These are phyloP conservation scores for Hoplostethus mediterraneus DNA, from an alignment of 2,797 vertebrate genomes.

Conservation along the genomic window DNA sequence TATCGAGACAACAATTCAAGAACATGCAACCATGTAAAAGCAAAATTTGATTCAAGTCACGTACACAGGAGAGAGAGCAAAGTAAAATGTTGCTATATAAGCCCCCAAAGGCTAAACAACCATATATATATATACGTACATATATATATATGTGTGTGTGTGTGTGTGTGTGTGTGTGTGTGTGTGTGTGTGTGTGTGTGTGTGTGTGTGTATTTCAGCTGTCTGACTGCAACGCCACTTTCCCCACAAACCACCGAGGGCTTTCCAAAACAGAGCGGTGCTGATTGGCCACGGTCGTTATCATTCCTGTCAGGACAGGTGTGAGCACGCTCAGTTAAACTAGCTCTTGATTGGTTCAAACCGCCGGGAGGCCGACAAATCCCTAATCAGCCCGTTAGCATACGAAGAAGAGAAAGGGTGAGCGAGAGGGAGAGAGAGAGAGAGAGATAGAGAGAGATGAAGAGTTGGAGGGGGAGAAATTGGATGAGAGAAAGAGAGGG, in stretches of 20 bases:
- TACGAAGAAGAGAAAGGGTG: slow-evolving; percentile 54
- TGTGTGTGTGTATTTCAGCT: not conserved
- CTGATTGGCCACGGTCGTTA: slow-evolving; percentile 68
- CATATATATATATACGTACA: too few species aligned
- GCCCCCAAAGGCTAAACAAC: too few species aligned
- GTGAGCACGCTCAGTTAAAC: slow-evolving; percentile 69
- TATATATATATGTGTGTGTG: too few species aligned
- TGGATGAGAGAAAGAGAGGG: slow-evolving; percentile 15
- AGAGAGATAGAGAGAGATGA: slow-evolving; percentile 12
- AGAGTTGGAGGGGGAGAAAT: not conserved
- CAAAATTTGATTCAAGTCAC: too few species aligned
- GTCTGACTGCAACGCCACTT: slow-evolving; percentile 41
- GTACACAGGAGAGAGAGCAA: too few species aligned
- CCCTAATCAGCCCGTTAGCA: slow-evolving; percentile 73
- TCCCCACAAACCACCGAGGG: not conserved
- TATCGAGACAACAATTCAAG: too few species aligned
- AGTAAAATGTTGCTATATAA: too few species aligned
- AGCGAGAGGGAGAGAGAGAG: slow-evolving; percentile 22
- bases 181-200: too few species aligned
- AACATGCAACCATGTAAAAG: too few species aligned
- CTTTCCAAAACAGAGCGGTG: slow-evolving; percentile 56
- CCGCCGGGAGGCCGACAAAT: slow-evolving; percentile 72
- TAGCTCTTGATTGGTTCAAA: slow-evolving; percentile 77
- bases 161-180: too few species aligned
- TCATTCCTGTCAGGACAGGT: slow-evolving; percentile 81